Evolutionary conservation across 2,888 invertebrate species (phyloP), one percentile per base, ranked within the genome.

Genomic region (Endotricha flammealis): DNA sequence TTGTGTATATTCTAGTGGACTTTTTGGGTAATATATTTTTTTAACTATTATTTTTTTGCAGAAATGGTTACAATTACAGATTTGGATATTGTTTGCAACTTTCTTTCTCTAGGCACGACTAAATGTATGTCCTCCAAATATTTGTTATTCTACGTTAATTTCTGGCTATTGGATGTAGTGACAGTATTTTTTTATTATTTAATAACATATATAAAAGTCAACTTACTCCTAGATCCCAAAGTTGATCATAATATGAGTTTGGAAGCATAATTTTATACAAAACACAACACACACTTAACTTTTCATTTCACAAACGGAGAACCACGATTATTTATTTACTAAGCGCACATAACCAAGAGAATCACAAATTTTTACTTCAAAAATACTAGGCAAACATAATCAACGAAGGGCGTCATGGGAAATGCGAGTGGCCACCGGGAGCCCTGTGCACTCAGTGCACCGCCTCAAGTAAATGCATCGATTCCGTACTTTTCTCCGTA

Each of bases 391-490:
- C 36, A 24, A 32, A 11, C n/a, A 17, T 40, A 38, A 37, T 42
- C 46, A 43, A 25, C 43, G 46, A 56, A 59, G 59, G 58, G 55
- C 55, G 52, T 44, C 53, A 54, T 42, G 46, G 50, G 51, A 52
- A 60, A 70, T 65, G 59, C 78, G 73, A 58, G 64, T 64, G 63
- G 65, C 66, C 67, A 64, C 66, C 48, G 55, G 60, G 60, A 63
- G 54, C 58, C 64, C 74, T 68, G 65, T 77, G 76, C 74, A 72
- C 66, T 61, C 68, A 79, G 71, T 80, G 82, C 80, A 53, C 50
- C 56, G 47, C 53, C 57, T 50, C 48, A 59, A 58, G 59, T 58
- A 58, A 50, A 52, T 57, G 50, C 70, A 74, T 71, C 75, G 79
- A 82, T 79, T 76, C 59, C 59, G 50, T 51, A 71, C 69, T 75